Base-by-base conservation (phyloP, 1,140 invertebrate species). In the Laupala kohalensis region DNA sequence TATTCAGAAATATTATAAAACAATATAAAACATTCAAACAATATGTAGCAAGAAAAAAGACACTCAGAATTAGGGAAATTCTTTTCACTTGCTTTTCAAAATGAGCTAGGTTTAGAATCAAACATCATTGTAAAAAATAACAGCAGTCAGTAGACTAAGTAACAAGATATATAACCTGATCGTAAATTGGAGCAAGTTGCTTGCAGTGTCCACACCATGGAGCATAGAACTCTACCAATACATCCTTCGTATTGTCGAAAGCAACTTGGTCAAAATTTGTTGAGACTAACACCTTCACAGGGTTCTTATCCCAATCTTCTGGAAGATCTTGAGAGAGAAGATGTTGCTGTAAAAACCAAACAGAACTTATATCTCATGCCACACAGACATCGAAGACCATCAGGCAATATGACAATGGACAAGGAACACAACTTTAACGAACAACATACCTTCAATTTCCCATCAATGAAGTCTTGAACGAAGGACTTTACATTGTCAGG, bases 121-220 rank as follows among this genome's bases (percentile, higher is more conserved):
- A n/a, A n/a, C n/a, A n/a, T n/a, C n/a, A 53, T 53, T 53, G 37
- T 53, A 53, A 53, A 53, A 2, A 53, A 13, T 53, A 13, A 53
- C 19, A 37, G 15, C 6, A 6, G 15, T 37, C 6, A 37, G 15
- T 37, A 37, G 15, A 37, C 15, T 37, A 37, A 6, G 15, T 37
- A 53, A 53, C 9, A 53, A 53, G 37, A 53, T 13, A 13, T 53
- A 13, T 0, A 53, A 53, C 83, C 75, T 82, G 78, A 74, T 99
- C 96, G 82, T 96, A 99, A 81, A 98, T 98, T 27, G 97, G 97
- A 74, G 86, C 92, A 75, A 99, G 84, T 80, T 98, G 92, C 81
- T 98, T 97, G 86, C 97, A 99, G 80, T 99, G 96, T 73, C 94
- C 91, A 80, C 92, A 94, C 97, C 97, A 99, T 72, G 96, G 95